Base-by-base conservation (phyloP, 2,888 invertebrate species). In the Ametastegia equiseti region DNA sequence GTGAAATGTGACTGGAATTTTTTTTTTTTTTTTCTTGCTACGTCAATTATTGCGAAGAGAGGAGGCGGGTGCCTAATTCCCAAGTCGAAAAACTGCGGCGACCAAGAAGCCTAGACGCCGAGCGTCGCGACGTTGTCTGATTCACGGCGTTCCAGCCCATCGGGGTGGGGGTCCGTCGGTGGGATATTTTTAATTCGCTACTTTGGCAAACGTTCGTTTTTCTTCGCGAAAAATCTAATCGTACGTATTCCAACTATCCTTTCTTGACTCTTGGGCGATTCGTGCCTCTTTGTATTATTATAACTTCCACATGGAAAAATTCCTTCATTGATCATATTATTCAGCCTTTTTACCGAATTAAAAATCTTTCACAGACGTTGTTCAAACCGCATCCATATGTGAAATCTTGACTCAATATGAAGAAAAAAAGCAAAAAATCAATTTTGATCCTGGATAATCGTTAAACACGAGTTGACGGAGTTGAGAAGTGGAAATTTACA, bases 101-200 rank as follows among this genome's bases (percentile, higher is more conserved):
- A 54, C 15, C n/a, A 7, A 19, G 5, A 15, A 7, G 54, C 15
- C 54, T 36, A 39, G n/a, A 67, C 36, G 65, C 39, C 3, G 36
- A 19, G 33, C 39, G 65, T 67, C n/a, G 65, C 65, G 65, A 39
- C 65, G 65, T 67, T 19, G 65, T 67, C 65, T 67, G 65, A 67
- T 39, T 67, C 65, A 67, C 65, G 30, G 60, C 60, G 60, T 30
- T 60, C 60, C 60, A 60, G 19, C 39, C 19, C 19, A 36, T 13
- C 27, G 54, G 54, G 6, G 1, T 27, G 23, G 27, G 15, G 23
- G 13, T 67, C 39, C 39, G 65, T 39, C 36, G 19, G 75, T 75
- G 54, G 50, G 75, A 75, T 75, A 75, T 75, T 75, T 75, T 75
- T 75, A 75, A 75, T 50, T 75, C 75, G 33, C 19, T 36, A 36